A percentile compares a stretch with the other conserved stretches of the same genome.
Evolutionary conservation across 2,797 vertebrate species (phyloP).

Genomic region (Epinephelus coioides): DNA sequence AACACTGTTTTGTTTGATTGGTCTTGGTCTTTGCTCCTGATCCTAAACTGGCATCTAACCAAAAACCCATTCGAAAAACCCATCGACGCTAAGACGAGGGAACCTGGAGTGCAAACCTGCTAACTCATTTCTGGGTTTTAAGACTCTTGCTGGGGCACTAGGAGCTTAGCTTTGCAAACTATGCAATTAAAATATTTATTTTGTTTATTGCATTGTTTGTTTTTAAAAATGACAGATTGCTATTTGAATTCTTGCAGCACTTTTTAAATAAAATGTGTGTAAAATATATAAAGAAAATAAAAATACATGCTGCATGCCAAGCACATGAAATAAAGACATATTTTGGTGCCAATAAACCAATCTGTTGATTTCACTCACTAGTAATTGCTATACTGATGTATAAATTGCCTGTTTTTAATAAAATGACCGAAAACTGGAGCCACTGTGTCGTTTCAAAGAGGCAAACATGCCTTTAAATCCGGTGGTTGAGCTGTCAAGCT

Average conservation of each 20-base stretch:
- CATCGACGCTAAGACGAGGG: too few species aligned
- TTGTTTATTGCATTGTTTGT: conserved; percentile 31
- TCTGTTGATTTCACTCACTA: conserved; percentile 28
- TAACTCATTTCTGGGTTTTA: too few species aligned
- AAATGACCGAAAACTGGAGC: conserved; percentile 35
- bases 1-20: too few species aligned
- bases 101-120: too few species aligned
- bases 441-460: background rate
- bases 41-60: too few species aligned
- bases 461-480: background rate
- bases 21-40: too few species aligned
- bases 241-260: conserved; percentile 24
- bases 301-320: conserved; percentile 45
- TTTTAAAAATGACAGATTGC: background rate
- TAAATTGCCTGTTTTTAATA: conserved; percentile 50
- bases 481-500: background rate
- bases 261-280: conserved; percentile 38
- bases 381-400: conserved; percentile 16
- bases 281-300: conserved; percentile 31
- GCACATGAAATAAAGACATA: background rate
- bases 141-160: too few species aligned
- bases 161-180: conserved; percentile 57
- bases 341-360: conserved; percentile 12
- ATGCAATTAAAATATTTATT: conserved; percentile 72
- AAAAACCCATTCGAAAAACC: too few species aligned